Evolutionary conservation across 2,888 invertebrate species (phyloP).

Genomic region (Ctena decussata): DNA sequence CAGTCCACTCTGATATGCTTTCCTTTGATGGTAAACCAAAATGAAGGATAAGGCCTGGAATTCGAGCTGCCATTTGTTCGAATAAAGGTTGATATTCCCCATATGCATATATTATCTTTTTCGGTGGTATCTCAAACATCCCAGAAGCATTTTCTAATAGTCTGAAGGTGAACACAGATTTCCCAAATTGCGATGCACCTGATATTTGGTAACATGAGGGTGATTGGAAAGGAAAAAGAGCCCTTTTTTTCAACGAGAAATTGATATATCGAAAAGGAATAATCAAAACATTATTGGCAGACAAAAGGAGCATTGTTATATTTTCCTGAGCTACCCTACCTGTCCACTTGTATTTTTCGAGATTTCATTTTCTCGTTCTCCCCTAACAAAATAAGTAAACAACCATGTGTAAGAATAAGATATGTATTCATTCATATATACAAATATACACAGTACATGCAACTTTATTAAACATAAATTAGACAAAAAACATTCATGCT

Average conservation of each 20-base stretch:
- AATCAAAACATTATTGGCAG: no score
- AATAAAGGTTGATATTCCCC: constrained; percentile 15
- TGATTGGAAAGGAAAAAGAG: constrained; percentile 10
- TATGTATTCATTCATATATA: no score
- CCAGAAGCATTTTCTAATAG: background rate
- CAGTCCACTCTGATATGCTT: constrained; percentile 23
- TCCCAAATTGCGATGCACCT: constrained; percentile 22
- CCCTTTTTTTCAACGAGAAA: background rate
- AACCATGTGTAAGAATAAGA: no score
- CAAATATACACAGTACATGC: no score
- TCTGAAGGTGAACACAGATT: background rate
- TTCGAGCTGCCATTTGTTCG: constrained; percentile 28
- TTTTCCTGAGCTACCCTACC: background rate
- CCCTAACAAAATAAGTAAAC: no score
- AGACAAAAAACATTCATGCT: no score
- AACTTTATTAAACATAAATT: no score
- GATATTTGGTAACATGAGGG: constrained; percentile 9
- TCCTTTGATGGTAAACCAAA: constrained; percentile 22
- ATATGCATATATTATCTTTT: constrained; percentile 20
- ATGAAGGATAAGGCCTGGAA: background rate
- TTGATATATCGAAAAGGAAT: no score
- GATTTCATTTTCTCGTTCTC: no score
- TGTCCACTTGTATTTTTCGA: background rate
- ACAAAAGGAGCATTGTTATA: no score
- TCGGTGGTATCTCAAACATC: constrained; percentile 26